Conservation (phyloP, 1,140 invertebrate species). For the Lordiphosa collinella region DNA sequence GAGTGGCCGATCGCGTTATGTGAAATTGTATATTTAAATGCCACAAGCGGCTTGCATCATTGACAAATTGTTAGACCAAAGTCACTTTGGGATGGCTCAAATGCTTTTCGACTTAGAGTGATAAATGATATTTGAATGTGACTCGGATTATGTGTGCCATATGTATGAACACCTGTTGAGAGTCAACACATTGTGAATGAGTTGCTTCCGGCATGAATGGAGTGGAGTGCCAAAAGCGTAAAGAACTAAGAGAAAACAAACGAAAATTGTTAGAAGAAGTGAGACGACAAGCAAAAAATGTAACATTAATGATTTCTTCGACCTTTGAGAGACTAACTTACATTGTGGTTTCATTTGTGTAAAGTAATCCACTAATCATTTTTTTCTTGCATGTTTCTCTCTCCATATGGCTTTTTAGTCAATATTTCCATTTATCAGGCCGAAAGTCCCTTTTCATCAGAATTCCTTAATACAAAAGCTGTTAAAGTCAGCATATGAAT, state of each 20-base stretch:
- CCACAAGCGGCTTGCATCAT: constrained; percentile 46
- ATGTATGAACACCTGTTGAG: constrained; percentile 62
- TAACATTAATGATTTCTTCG: too few relatives aligned
- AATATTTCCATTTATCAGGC: too few relatives aligned
- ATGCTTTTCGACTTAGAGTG: constrained; percentile 20
- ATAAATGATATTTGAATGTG: constrained; percentile 68
- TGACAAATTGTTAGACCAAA: constrained; percentile 64
- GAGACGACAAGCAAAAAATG: too few relatives aligned
- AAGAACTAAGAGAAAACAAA: not conserved
- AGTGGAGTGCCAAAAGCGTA: constrained; percentile 4
- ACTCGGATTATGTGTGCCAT: constrained; percentile 50
- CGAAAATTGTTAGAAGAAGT: not conserved
- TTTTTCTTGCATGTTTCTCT: too few relatives aligned
- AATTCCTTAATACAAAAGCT: too few relatives aligned
- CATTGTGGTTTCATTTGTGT: too few relatives aligned
- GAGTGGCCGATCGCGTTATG: constrained; percentile 32
- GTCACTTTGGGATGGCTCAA: not conserved
- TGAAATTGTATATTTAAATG: constrained; percentile 32
- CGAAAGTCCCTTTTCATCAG: too few relatives aligned
- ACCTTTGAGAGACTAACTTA: too few relatives aligned
- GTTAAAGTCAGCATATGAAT: too few relatives aligned
- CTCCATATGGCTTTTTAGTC: too few relatives aligned
- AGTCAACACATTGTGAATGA: constrained; percentile 59
- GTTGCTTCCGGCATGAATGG: constrained; percentile 64
- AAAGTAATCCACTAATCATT: too few relatives aligned